Base-by-base conservation (phyloP, 2,888 invertebrate genomes). In the Agrilus mali region DNA sequence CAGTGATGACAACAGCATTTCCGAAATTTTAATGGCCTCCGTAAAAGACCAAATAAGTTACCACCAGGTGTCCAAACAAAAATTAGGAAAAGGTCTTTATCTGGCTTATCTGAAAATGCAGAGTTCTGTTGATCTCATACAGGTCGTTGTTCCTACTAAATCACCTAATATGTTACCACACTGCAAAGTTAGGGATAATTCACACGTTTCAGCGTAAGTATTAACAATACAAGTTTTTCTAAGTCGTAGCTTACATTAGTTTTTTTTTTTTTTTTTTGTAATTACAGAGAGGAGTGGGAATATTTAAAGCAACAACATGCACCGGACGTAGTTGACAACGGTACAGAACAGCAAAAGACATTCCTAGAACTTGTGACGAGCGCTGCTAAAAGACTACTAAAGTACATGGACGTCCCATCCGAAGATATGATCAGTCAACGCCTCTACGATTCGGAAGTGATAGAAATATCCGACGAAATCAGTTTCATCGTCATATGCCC, bases 101-200 rank as follows among this genome's bases (percentile, higher is more conserved):
- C 71, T 98, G 52, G 92, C 95, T 33, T 98, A 96, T 68, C 72
- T 98, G 50, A 96, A 97, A 67, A 84, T 97, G 73, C 90, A 93
- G 63, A 92, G 92, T 53, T 94, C 95, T 2, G 90, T 97, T 43
- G 96, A 96, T 65, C 80, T 89, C 47, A 87, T 96, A 37, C 83
- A 92, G 57, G 83, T 97, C 8, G 84, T 97, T 37, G 95, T 95
- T 17, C 90, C 94, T 0, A 79, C 86, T 42, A 86, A 88, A 58
- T 82, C 88, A 2, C 97, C 97, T 4, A 97, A 95, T 64, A 88
- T 95, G 53, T 76, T 97, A 51, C 97, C 97, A 1, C 89, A 94
- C 63, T 86, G 86, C 50, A 87, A 90, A 64, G 81, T 97, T 33
- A 72, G 97, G 47, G 89, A 93, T 53, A 96, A 96, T 69, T 87